Evolutionary conservation across 92 coral and sea anemone genomes (phyloP).

Genomic region (Palythoa heliodiscus): DNA sequence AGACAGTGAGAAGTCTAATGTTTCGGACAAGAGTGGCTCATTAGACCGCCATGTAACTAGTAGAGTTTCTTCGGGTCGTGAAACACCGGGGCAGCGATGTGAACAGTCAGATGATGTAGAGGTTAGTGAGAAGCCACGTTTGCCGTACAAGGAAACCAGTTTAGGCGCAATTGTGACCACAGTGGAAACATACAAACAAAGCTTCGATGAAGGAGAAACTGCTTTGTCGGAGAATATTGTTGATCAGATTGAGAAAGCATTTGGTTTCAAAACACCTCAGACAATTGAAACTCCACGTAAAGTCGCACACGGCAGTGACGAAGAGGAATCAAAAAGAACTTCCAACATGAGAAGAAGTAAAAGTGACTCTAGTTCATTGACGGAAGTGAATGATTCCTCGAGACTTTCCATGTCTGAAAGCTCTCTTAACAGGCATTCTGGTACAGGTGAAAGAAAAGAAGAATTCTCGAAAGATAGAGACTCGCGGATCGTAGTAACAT

Average conservation of each 20-base stretch:
- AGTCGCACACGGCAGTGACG: conserved; percentile 41
- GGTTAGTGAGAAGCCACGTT: conserved; percentile 50
- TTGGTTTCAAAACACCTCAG: conserved; percentile 79
- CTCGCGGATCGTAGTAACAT: background rate
- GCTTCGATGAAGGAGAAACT: conserved; percentile 79
- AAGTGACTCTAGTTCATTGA: conserved; percentile 26
- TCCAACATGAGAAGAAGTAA: conserved; percentile 47
- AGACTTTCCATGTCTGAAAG: conserved; percentile 39
- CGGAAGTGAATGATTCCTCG: background rate
- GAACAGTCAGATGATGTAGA: conserved; percentile 59
- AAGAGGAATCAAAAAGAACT: conserved; percentile 57
- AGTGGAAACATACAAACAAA: conserved; percentile 87
- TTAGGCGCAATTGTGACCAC: conserved; percentile 94
- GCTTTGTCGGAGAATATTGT: conserved; percentile 91
- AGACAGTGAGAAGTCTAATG: conserved; percentile 33
- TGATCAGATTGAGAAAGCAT: conserved; percentile 95
- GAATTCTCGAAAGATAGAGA: conserved; percentile 15
- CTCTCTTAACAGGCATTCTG: conserved; percentile 46
- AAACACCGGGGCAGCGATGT: conserved; percentile 42
- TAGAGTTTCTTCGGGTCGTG: conserved; percentile 34
- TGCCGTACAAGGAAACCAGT: conserved; percentile 97
- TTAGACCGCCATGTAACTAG: conserved; percentile 2
- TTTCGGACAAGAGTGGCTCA: conserved; percentile 22
- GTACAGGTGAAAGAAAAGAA: conserved; percentile 29
- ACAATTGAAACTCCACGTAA: conserved; percentile 62